Evolutionary conservation across 2,888 invertebrate species (phyloP), one percentile per base, ranked within the genome.

Genomic region (Antheraea yamamai): DNA sequence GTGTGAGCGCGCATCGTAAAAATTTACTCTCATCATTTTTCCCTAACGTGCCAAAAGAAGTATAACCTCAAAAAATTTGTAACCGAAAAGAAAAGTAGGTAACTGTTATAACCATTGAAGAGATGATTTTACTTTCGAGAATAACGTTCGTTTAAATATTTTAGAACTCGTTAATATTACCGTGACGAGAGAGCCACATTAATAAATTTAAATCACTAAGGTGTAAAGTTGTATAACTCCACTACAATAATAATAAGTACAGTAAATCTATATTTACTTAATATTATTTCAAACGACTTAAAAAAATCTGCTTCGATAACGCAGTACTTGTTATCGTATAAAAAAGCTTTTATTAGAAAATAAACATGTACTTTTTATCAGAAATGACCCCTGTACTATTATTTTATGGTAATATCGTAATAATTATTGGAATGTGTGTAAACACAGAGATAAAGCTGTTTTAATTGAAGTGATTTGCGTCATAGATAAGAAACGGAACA

Each of bases 391-490:
- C n/a, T n/a, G n/a, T 75, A 30, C 14, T 35, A 61, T 61, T 61
- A 61, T 61, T 61, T 26, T 16, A 66, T 66, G 6, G 30, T 30
- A 66, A 66, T 66, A 66, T 66, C 26, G 30, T 66, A 16, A 66
- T 30, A 66, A 30, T 26, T 66, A 16, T 84, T 83, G 81, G 78
- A 81, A 81, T 81, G 79, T 82, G 77, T 78, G 78, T 72, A 80
- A 80, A 80, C 72, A 76, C 23, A 47, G 79, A 81, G 82, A 84
- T 87, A 85, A 84, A 84, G 79, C 73, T 77, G 81, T 82, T 81
- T 81, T 81, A 82, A 85, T 81, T 78, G 77, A 75, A 74, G 74
- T 64, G 72, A 75, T 74, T 79, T 85, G 83, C 87, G 87, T 87
- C 87, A 87, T 76, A 77, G 81, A 79, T 84, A 80, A 78, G 76